Conservation (phyloP, 2,797 vertebrate species). For the Thaleichthys pacificus region DNA sequence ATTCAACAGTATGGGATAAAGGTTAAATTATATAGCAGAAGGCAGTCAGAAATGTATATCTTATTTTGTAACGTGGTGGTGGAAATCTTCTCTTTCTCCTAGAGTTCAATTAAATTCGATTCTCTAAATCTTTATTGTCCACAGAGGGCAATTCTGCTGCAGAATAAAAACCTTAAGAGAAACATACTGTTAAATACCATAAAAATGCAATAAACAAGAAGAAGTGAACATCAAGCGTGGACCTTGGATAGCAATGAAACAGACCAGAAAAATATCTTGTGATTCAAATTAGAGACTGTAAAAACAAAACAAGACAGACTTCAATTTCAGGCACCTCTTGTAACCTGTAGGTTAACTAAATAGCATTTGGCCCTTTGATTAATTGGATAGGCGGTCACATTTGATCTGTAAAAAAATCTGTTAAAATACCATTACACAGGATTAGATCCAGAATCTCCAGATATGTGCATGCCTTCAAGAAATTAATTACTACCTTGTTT, state of each 20-base stretch:
- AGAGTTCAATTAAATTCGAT: no score
- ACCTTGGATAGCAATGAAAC: neutral
- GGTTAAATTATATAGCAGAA: constrained; percentile 32
- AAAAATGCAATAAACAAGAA: no score
- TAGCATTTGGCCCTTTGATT: constrained; percentile 36
- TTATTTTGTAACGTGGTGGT: constrained; percentile 23
- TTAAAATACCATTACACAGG: constrained; percentile 65
- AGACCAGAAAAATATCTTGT: neutral
- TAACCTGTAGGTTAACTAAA: constrained; percentile 50
- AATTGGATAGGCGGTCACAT: constrained; percentile 50
- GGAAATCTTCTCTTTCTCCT: no score
- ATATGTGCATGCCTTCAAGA: constrained; percentile 68
- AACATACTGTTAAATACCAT: no score
- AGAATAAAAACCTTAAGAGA: no score
- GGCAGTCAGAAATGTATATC: constrained; percentile 17
- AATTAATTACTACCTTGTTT: constrained; percentile 77
- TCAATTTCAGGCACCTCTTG: neutral
- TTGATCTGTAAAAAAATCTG: constrained; percentile 29
- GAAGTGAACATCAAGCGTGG: neutral
- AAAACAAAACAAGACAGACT: neutral
- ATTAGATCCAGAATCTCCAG: constrained; percentile 66
- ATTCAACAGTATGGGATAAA: constrained; percentile 51
- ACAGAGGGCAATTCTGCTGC: no score
- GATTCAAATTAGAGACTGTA: neutral
- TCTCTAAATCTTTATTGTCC: no score